Percentiles rank a stretch among this genome's conserved stretches.
These are phyloP conservation scores for Notarius lentiginosus DNA, from an alignment of 2,113 vertebrate genomes.

Conservation along the genomic window DNA sequence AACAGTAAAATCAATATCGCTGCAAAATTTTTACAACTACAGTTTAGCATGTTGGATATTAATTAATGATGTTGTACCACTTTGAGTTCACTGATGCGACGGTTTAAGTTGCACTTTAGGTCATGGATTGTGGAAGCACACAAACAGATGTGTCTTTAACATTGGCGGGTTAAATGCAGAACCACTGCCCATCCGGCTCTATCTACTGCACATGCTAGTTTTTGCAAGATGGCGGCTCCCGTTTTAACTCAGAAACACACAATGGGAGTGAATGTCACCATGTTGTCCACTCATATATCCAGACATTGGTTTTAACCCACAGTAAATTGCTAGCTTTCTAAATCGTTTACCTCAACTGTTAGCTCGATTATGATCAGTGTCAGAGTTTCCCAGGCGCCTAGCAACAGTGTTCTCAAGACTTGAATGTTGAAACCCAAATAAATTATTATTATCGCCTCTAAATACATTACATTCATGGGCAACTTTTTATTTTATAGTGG, in stretches of 20 bases:
- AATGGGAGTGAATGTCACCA: not conserved
- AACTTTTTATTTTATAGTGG: not conserved
- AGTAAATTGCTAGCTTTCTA: not conserved
- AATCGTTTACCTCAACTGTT: not conserved
- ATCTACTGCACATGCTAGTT: not conserved
- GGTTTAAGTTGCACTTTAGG: too few relatives aligned
- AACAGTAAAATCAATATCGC: too few relatives aligned
- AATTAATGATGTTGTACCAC: too few relatives aligned
- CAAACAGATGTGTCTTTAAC: too few relatives aligned
- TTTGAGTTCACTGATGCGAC: too few relatives aligned
- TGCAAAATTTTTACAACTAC: too few relatives aligned
- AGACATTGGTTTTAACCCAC: not conserved
- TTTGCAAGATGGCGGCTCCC: not conserved
- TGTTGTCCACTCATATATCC: not conserved
- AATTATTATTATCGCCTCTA: not conserved
- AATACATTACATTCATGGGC: not conserved
- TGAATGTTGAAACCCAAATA: not conserved
- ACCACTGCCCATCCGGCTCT: not conserved
- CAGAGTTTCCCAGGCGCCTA: not conserved
- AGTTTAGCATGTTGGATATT: too few relatives aligned
- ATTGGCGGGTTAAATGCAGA: too few relatives aligned
- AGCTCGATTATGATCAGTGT: not conserved
- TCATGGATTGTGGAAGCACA: too few relatives aligned
- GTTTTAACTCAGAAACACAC: not conserved
- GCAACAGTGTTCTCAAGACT: not conserved